These are phyloP conservation scores for Mylabris phalerata DNA, from an alignment of 1,140 invertebrate species.

Conservation along the genomic window DNA sequence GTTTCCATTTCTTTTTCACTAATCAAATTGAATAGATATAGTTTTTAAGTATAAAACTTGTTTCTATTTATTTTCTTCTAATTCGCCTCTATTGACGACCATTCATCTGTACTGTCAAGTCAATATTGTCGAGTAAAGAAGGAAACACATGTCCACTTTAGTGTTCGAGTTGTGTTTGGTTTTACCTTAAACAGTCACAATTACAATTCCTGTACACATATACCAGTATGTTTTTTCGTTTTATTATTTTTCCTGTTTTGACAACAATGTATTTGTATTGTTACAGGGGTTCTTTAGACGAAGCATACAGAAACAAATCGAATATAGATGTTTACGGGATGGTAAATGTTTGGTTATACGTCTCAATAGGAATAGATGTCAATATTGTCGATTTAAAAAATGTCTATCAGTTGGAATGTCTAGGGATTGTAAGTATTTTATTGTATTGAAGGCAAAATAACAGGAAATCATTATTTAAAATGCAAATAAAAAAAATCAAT, in stretches of 20 bases:
- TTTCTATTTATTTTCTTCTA: constrained; percentile 5
- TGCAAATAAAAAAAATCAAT: no score
- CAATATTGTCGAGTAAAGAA: no score
- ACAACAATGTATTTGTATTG: constrained; percentile 18
- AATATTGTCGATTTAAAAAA: constrained; percentile 98
- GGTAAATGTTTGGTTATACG: constrained; percentile 95
- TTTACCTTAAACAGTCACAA: no score
- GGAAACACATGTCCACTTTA: constrained; percentile 1
- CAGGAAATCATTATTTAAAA: no score
- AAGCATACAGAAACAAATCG: constrained; percentile 97
- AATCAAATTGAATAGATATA: no score
- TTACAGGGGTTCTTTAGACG: constrained; percentile 76
- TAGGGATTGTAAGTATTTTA: constrained; percentile 79
- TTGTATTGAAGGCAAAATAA: background rate
- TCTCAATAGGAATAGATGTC: constrained; percentile 93
- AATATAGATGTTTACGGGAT: constrained; percentile 92
- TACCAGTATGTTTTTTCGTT: no score
- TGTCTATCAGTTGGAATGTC: constrained; percentile 97
- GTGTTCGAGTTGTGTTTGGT: background rate
- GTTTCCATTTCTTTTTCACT: constrained; percentile 6
- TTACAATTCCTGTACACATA: no score
- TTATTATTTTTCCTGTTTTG: no score
- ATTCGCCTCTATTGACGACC: no score
- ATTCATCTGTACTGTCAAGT: no score
- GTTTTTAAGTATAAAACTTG: constrained; percentile 6